Percentiles rank a stretch among this genome's conserved stretches.
Evolutionary conservation across 2,797 vertebrate species (phyloP).

Genomic region (Pseudochromis fuscus): DNA sequence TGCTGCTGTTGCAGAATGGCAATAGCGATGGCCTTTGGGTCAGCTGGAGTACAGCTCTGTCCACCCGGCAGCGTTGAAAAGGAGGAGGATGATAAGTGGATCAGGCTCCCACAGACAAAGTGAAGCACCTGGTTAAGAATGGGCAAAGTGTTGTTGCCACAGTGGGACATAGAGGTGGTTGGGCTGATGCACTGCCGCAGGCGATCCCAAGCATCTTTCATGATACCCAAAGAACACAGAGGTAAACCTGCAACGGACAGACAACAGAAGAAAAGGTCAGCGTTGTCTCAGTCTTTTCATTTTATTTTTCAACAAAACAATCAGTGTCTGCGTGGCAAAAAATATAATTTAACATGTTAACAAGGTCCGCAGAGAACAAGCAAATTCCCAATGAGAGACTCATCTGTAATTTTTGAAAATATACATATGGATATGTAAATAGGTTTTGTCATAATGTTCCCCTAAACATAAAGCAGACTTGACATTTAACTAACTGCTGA

Average conservation of each 20-base stretch:
- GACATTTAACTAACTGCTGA: no score
- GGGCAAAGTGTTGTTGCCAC: constrained; percentile 71
- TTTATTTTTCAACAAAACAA: neutral
- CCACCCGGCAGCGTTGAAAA: constrained; percentile 62
- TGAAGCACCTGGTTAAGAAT: constrained; percentile 85
- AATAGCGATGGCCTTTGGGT: constrained; percentile 84
- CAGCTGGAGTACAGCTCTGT: constrained; percentile 75
- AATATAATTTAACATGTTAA: neutral
- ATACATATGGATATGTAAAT: no score
- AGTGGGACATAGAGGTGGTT: constrained; percentile 58
- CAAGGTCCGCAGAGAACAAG: neutral
- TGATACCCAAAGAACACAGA: constrained; percentile 86
- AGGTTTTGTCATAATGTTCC: neutral
- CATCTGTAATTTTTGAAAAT: neutral
- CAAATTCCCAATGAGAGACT: neutral
- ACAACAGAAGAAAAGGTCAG: neutral
- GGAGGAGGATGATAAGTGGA: constrained; percentile 51
- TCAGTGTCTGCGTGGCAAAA: neutral
- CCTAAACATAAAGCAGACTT: no score
- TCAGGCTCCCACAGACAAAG: constrained; percentile 84
- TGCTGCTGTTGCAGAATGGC: constrained; percentile 88
- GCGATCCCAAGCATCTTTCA: constrained; percentile 89
- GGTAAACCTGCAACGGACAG: constrained; percentile 77
- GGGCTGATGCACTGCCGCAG: constrained; percentile 88
- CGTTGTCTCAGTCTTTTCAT: neutral